Base-by-base conservation (phyloP, 1,140 invertebrate genomes). In the Ctenoplectra terminalis region DNA sequence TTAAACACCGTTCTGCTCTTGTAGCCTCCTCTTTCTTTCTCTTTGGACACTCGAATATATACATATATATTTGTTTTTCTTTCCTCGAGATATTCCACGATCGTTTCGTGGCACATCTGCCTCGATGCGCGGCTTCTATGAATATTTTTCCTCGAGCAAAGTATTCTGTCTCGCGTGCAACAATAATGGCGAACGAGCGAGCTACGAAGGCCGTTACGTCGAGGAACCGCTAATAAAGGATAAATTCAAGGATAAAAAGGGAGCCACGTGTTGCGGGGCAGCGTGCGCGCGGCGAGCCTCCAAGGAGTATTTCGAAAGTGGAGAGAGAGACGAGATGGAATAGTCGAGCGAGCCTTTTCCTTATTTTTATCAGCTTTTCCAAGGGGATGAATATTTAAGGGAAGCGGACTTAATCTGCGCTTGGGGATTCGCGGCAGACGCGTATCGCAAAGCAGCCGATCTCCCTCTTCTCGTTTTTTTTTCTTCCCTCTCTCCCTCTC, bases 341-440 rank as follows among this genome's bases (percentile, higher is more conserved):
- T 58, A 66, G 75, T 81, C 70, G 71, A 50, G 34, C 73, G 63
- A 82, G 81, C 67, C 85, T 88, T 87, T 91, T 88, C 83, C 85
- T 91, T 90, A 91, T 92, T 92, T 92, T 92, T 92, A 92, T 92
- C 91, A 89, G 87, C 86, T 90, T 92, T 92, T 92, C 90, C 88
- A 80, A 91, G 86, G 89, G 87, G 90, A 92, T 92, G 91, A 92
- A 92, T 92, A 92, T 92, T 92, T 92, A 91, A 91, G 90, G 87
- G 86, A 81, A 86, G 84, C 90, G 83, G 89, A 91, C 90, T 92
- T 92, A 92, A 92, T 92, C 91, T 92, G 89, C 90, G 91, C 90
- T 90, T 86, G 79, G 91, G 90, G 91, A 92, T 91, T 92, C 90
- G 87, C 87, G 83, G 86, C 87, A 90, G 86, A 88, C 85, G 87